Percentiles rank a stretch among this genome's conserved stretches.
phyloP scores from a whole-genome alignment of 2,888 invertebrate species.

The Athrips mouffetella region DNA sequence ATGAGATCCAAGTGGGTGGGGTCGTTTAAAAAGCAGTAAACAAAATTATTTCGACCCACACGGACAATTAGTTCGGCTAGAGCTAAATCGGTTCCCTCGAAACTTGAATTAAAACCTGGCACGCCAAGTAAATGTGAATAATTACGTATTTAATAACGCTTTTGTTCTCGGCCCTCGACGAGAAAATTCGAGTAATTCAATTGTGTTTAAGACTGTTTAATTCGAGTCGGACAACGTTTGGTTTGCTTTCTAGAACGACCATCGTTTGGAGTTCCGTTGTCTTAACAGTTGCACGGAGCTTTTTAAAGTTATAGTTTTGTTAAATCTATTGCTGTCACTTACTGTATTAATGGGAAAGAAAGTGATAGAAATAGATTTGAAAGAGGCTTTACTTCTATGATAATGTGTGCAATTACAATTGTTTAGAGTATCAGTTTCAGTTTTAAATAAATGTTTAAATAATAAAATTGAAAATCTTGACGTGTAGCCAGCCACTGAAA shows the following conservation, averaged over 20 bases:
- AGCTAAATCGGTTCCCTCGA: conserved; percentile 70
- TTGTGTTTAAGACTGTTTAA: conserved; percentile 75
- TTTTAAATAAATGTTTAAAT: no score
- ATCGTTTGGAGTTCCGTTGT: conserved; percentile 31
- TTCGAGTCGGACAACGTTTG: conserved; percentile 54
- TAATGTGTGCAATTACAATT: no score
- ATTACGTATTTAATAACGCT: conserved; percentile 78
- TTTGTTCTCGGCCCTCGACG: conserved; percentile 71
- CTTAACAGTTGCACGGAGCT: no score
- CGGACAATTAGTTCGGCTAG: conserved; percentile 75
- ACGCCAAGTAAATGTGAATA: conserved; percentile 76
- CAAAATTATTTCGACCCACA: conserved; percentile 75
- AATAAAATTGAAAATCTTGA: no score
- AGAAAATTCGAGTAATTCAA: conserved; percentile 78
- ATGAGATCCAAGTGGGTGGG: conserved; percentile 66
- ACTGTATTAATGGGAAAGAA: no score
- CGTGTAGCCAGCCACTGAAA: no score
- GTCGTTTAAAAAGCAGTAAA: conserved; percentile 75
- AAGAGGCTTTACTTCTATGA: no score
- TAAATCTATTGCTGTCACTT: no score
- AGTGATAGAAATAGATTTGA: no score
- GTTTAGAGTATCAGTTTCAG: no score
- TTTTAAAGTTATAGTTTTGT: no score
- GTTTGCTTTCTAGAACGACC: conserved; percentile 60
- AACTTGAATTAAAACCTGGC: conserved; percentile 63